phyloP scores from a whole-genome alignment of 2,797 vertebrate species.

The Enteromius paludinosus region DNA sequence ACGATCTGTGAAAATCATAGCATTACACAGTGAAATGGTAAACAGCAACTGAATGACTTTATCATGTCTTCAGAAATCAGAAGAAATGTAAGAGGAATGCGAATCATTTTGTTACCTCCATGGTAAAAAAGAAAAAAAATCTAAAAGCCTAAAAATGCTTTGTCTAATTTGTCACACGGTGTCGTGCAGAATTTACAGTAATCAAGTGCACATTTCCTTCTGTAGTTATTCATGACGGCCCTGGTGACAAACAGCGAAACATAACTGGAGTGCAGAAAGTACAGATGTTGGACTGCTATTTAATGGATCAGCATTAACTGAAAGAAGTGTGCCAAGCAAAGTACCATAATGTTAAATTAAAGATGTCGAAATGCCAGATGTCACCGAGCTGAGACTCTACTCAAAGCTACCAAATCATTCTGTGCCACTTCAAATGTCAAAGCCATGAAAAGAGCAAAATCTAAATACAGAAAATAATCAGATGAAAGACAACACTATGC shows the following conservation, averaged over 20 bases:
- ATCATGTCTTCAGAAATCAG: not conserved
- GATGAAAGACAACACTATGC: not conserved
- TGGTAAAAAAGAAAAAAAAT: not conserved
- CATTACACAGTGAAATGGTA: conserved; percentile 34
- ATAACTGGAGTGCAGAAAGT: not conserved
- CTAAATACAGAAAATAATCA: not conserved
- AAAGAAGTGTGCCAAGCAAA: not conserved
- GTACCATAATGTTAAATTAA: not conserved
- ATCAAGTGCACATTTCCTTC: not conserved
- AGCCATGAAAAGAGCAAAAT: not conserved
- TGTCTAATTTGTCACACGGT: conserved; percentile 28
- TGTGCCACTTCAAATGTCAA: conserved; percentile 18
- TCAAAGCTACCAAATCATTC: conserved; percentile 9
- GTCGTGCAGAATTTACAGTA: conserved; percentile 19
- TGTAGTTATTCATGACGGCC: conserved; percentile 18
- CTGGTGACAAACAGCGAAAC: conserved; percentile 7
- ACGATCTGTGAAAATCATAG: not conserved
- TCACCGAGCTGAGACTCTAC: not conserved
- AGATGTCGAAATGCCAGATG: conserved; percentile 5
- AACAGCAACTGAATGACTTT: conserved; percentile 13
- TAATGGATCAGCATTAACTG: not conserved
- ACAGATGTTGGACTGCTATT: not conserved
- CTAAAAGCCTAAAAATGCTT: not conserved
- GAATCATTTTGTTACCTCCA: not conserved
- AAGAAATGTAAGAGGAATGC: not conserved